Conservation (phyloP, 2,797 vertebrate species). For the Limnodromus scolopaceus region DNA sequence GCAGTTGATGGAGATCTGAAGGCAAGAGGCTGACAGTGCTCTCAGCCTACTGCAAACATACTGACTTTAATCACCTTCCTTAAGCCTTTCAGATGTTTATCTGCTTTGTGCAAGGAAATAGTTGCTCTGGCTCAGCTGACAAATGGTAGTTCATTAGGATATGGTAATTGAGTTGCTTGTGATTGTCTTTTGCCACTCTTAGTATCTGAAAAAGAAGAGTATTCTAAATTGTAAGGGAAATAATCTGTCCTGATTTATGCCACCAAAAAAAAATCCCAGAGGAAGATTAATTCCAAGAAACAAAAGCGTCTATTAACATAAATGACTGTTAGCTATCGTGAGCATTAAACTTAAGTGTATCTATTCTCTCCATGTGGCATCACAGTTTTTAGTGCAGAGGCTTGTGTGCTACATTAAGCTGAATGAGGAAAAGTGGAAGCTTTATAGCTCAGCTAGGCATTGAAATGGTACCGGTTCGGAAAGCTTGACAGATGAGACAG, state of each 20-base stretch:
- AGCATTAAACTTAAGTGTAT: not conserved
- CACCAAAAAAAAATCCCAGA: not conserved
- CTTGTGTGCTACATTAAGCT: not conserved
- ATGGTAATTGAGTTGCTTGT: slow-evolving; percentile 29
- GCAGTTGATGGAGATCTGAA: not conserved
- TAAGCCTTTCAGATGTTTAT: not conserved
- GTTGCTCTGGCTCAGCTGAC: not conserved
- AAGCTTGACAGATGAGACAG: not conserved
- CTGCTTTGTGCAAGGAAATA: not conserved
- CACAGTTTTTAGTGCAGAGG: not conserved
- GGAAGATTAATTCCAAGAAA: slow-evolving; percentile 37
- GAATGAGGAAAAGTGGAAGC: not conserved
- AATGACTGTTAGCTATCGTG: not conserved
- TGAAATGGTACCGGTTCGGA: not conserved
- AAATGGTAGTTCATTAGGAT: slow-evolving; percentile 29
- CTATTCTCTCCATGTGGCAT: not conserved
- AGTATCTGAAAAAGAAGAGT: not conserved
- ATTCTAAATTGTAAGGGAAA: slow-evolving; percentile 9
- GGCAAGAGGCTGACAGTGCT: not conserved
- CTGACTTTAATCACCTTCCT: not conserved
- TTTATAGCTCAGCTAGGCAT: not conserved
- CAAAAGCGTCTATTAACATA: slow-evolving; percentile 3
- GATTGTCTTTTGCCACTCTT: not conserved
- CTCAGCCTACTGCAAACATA: not conserved
- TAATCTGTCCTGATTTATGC: slow-evolving; percentile 3